A percentile compares a stretch with the other conserved stretches of the same genome.
Evolutionary conservation across 2,797 vertebrate species (phyloP).

Genomic region (Pithecia hirsuta): DNA sequence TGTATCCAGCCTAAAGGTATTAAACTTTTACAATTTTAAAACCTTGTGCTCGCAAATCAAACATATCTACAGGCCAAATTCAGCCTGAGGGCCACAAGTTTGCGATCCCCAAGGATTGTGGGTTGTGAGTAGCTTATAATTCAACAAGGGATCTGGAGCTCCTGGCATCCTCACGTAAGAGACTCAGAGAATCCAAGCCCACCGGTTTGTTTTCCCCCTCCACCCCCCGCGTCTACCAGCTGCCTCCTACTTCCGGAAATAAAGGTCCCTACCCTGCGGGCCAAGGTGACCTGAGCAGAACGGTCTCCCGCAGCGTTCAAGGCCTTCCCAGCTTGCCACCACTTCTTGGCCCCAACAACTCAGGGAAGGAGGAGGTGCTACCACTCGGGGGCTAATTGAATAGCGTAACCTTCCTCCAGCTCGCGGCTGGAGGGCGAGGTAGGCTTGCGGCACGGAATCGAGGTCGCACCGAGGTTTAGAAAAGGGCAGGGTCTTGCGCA

Average conservation of each 20-base stretch:
- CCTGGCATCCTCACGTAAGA: not conserved
- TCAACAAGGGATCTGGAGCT: not conserved
- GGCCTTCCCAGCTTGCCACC: not conserved
- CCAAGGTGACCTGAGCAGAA: not conserved
- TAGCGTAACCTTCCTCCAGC: not conserved
- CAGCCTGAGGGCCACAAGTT: not conserved
- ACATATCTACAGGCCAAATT: not conserved
- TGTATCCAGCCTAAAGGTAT: not conserved
- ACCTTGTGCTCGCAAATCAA: conserved; percentile 13
- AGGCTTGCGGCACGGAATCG: not conserved
- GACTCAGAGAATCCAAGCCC: not conserved
- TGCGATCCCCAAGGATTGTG: not conserved
- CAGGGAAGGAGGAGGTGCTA: not conserved
- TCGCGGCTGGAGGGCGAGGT: not conserved
- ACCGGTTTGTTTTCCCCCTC: not conserved
- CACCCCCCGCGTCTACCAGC: not conserved
- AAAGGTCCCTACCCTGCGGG: not conserved
- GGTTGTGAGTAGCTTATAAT: not conserved
- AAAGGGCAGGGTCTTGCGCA: not conserved
- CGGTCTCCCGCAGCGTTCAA: not conserved
- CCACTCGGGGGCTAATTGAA: not conserved
- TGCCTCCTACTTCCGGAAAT: not conserved
- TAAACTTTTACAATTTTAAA: not conserved
- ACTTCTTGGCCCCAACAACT: not conserved
- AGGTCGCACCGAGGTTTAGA: not conserved